Base-by-base conservation (phyloP, 2,113 vertebrate genomes). In the Pseudorhombus dupliciocellatus region DNA sequence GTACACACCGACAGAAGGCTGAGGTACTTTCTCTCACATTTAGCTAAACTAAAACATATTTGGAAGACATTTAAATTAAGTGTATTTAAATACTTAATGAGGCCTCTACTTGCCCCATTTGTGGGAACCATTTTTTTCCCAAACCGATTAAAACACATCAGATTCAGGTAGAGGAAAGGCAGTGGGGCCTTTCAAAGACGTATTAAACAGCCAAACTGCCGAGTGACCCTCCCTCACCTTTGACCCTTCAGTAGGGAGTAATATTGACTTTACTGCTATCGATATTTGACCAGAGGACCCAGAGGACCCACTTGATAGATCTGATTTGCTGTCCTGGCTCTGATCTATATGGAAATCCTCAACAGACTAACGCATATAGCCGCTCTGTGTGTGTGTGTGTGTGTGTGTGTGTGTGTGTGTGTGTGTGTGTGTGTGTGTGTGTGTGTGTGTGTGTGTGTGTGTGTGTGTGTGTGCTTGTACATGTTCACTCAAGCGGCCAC, bases 311-410 rank as follows among this genome's bases (percentile, higher is more conserved):
- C 56, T 59, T 56, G 73, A 89, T 83, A 82, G 73, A 80, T 83
- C 54, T 48, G 68, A 84, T 75, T 54, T n/a, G 50, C 66, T 72
- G 63, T 77, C 46, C 73, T 59, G 67, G 12, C 25, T 78, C 53
- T 30, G 68, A 81, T 90, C 80, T 70, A 82, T 85, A 66, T 56
- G 40, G 52, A 83, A 77, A 77, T 84, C 77, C 71, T 79, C 77
- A 21, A 24, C 6, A 7, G 63, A 76, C 53, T n/a, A 44, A 55
- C 67, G 31, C 24, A 3, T 44, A 57, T 14, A 34, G 28, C 37
- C 61, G 64, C 42, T 30, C 44, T 54, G 37, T 14, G 6, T 6
- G 40, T 30, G 0, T 57, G 31, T 59, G 54, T 21, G 21, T 20
- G 52, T 63, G 64, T 46, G 58, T 26, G 30, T 24, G 42, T 21